Evolutionary conservation across 2,113 vertebrate genomes (phyloP), one percentile per base, ranked within the genome.

Genomic region (Cyanistes caeruleus): DNA sequence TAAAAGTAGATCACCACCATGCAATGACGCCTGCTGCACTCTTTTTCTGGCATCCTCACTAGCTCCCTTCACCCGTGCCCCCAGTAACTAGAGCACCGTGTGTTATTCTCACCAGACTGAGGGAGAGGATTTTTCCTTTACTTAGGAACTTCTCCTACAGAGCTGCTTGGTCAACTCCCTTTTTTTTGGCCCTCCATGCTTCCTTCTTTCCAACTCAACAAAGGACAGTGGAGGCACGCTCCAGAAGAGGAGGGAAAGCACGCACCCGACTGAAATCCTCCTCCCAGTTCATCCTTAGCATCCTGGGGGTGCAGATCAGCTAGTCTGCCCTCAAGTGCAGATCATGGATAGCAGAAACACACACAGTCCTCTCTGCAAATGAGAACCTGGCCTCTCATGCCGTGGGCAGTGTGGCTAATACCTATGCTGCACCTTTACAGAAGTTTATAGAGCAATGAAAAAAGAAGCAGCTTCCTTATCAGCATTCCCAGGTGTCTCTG

Each of bases 1-100:
- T 95, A 65, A 92, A 97, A 97, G 93, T 95, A 84, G 94, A 96
- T 95, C 96, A 91, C 94, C 90, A 92, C 90, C 89, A 92, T 93
- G 84, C 84, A 96, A 60, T 95, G 94, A 96, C 88, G 91, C 93
- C 70, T 95, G 94, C 94, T 96, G 91, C 83, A 93, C 84, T 97
- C 95, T 95, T 97, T 92, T 97, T 95, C 95, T 95, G 92, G 93
- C 94, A 95, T 91, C 86, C 73, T 94, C 65, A 90, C 86, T 73
- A 88, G 52, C 95, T 96, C 90, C 87, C 83, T 96, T 97, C 96
- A 96, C 96, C 95, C 88, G 0, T 96, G 95, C 87, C 83, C 90
- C 78, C 78, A 87, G 87, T 95, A 97, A 95, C 86, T 93, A 55
- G 96, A 97, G 59, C 86, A 72, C 73, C 13, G 55, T 44, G 79